Percentiles rank a stretch among this genome's conserved stretches.
Evolutionary conservation across 2,797 vertebrate species (phyloP).

Genomic region (Distichodus sexfasciatus): DNA sequence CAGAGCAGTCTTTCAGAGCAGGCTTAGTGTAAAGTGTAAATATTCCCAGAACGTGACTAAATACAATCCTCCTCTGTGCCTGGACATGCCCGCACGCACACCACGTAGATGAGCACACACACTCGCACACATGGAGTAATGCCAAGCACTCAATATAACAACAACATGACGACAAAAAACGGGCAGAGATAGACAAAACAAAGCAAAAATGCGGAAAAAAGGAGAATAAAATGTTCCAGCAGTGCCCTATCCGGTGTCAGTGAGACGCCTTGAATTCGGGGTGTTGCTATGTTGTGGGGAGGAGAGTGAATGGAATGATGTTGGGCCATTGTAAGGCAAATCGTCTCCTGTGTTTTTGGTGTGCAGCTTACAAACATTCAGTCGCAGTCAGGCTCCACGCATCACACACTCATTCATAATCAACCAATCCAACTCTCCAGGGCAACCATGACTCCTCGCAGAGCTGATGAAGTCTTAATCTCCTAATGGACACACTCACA

Average conservation of each 20-base stretch:
- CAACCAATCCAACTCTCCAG: background rate
- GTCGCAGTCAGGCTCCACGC: background rate
- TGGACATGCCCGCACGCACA: background rate
- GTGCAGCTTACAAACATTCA: slow-evolving; percentile 1
- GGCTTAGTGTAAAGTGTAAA: background rate
- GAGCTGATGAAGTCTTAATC: background rate
- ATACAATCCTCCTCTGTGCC: background rate
- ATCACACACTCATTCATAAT: slow-evolving; percentile 2
- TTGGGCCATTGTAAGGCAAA: background rate
- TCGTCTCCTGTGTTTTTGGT: background rate
- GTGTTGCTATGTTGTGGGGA: slow-evolving; percentile 7
- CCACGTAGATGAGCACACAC: background rate
- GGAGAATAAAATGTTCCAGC: background rate
- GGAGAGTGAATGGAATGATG: background rate
- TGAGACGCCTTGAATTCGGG: background rate
- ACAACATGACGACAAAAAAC: too few species aligned
- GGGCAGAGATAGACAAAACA: background rate
- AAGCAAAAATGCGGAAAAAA: background rate
- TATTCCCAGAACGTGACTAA: background rate
- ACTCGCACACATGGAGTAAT: background rate
- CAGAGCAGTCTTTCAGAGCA: background rate
- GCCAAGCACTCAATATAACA: background rate
- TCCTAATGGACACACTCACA: background rate
- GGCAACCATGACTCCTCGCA: background rate
- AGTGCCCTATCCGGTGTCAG: too few species aligned